These are phyloP conservation scores for Psilanteris sp. DNA, from an alignment of 1,140 invertebrate genomes.

Conservation along the genomic window DNA sequence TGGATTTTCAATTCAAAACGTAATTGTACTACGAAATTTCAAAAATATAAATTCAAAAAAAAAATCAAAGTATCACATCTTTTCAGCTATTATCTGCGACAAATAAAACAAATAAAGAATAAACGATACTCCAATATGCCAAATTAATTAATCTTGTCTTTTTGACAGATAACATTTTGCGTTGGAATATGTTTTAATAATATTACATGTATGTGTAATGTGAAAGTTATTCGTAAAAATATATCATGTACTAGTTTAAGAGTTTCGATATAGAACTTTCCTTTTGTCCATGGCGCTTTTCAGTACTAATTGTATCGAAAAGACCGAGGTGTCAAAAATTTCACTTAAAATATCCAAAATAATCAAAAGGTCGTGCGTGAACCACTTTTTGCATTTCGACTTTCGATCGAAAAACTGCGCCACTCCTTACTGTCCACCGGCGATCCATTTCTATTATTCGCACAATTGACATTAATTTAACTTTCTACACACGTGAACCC, in stretches of 20 bases:
- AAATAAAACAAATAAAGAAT: no score
- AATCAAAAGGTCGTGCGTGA: slow-evolving; percentile 40
- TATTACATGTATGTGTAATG: slow-evolving; percentile 33
- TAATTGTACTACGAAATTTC: no score
- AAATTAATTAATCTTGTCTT: no score
- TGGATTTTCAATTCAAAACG: no score
- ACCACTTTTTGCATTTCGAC: slow-evolving; percentile 38
- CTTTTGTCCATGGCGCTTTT: slow-evolving; percentile 53
- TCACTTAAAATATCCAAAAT: slow-evolving; percentile 30
- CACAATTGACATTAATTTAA: slow-evolving; percentile 17
- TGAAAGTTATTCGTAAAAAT: slow-evolving; percentile 46
- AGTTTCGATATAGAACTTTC: slow-evolving; percentile 39
- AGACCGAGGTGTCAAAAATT: slow-evolving; percentile 35
- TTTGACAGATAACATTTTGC: no score
- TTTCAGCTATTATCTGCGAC: no score
- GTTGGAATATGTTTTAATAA: no score
- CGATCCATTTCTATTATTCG: slow-evolving; percentile 17
- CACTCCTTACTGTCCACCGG: not conserved
- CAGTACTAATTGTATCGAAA: slow-evolving; percentile 5
- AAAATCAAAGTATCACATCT: no score
- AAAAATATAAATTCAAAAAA: no score
- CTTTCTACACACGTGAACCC: slow-evolving; percentile 11
- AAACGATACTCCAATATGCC: no score
- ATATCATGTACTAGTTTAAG: slow-evolving; percentile 20
- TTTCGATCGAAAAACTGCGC: slow-evolving; percentile 21